Base-by-base conservation (phyloP, 2,797 vertebrate species). In the Pogoniulus pusillus region DNA sequence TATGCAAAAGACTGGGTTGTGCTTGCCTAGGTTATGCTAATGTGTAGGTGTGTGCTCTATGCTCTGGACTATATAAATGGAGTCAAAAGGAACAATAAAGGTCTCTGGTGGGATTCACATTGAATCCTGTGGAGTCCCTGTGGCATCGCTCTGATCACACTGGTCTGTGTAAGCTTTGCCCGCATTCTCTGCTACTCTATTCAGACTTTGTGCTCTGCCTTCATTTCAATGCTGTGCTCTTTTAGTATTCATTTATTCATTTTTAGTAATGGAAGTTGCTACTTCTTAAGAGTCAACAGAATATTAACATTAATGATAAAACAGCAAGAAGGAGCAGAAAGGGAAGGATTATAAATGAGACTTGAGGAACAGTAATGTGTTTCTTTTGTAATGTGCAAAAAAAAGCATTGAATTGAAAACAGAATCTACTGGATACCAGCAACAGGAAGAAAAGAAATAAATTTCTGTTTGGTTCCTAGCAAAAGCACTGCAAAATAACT, bases 211-310 rank as follows among this genome's bases (percentile, higher is more conserved):
- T 68, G 27, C 35, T 78, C 7, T 9, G 11, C 43, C 29, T 78
- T 81, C 47, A 69, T 79, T 93, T 95, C 91, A 94, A 51, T 93
- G 55, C 58, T 71, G 37, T 49, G 11, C 8, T 94, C 49, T 93
- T 92, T 92, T 92, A 87, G 65, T 92, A 96, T 96, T 96, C 32
- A 96, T 96, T 92, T 96, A 92, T 96, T 97, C 68, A 30, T 84
- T 93, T 94, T 87, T 49, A 41, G 55, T 89, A 94, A 93, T 93
- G 76, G 82, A 96, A 93, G 72, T 83, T 88, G 94, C 54, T 89
- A 16, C 60, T 95, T 94, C 59, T 90, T 71, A 83, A 66, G 71
- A 79, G 75, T 81, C 90, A 95, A 95, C 63, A 91, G 63, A 95
- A 94, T 95, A 94, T 96, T 94, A 96, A 51, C 39, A 70, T 93